Evolutionary conservation across 1,140 invertebrate species (phyloP).

Genomic region (Palaemon carinicauda): DNA sequence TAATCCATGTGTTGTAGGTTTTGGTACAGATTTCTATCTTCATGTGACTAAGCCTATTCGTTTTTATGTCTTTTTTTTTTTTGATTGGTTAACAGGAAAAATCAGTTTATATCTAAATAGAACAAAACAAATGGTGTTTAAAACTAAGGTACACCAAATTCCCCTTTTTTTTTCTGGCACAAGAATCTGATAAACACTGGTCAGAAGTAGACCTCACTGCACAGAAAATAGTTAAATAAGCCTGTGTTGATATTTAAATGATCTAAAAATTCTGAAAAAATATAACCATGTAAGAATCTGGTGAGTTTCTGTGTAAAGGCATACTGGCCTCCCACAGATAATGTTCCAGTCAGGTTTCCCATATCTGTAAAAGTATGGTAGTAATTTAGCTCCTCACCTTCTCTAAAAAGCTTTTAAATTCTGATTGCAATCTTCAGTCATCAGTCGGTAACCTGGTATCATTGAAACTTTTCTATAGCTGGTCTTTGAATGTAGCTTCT

Average conservation of each 20-base stretch:
- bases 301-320: not conserved
- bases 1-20: no score
- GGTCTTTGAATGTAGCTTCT: not conserved
- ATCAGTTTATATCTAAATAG: no score
- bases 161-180: no score
- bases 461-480: not conserved
- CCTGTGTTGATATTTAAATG: conserved; percentile 1
- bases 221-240: not conserved
- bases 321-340: conserved; percentile 6
- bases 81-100: no score
- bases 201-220: not conserved
- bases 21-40: no score
- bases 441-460: not conserved
- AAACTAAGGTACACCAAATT: no score
- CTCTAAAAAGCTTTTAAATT: conserved; percentile 20
- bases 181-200: no score
- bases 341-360: not conserved
- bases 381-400: not conserved
- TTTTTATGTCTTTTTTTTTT: no score
- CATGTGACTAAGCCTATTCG: no score
- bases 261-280: not conserved
- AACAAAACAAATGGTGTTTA: no score
- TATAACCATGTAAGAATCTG: conserved; percentile 7
- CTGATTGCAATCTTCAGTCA: not conserved
- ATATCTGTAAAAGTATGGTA: conserved; percentile 19